Evolutionary conservation across 2,113 vertebrate species (phyloP), one percentile per base, ranked within the genome.

Genomic region (Nyctibius bracteatus): DNA sequence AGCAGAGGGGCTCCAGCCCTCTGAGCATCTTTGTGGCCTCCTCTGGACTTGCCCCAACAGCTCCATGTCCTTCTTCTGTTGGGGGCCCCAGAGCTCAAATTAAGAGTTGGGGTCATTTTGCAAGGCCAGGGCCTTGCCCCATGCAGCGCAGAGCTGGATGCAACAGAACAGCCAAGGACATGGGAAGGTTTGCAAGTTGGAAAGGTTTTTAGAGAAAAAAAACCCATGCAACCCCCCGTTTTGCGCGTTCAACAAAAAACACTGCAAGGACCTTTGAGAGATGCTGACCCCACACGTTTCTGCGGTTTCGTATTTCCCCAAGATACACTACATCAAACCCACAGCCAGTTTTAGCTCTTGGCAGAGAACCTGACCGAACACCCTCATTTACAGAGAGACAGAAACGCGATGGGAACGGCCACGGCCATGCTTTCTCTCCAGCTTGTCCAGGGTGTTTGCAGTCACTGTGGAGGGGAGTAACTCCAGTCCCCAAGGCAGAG

Each of bases 321-420:
- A 7, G 63, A 49, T 5, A 21, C 1, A 4, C 39, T 9, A n/a
- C 65, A 18, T 7, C 23, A 12, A 77, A 86, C 44, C n/a, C 52
- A 3, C 11, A n/a, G 62, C 18, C 21, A 22, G 18, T 14, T 59
- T 20, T 5, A 24, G 35, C 2, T 54, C 77, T 23, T 3, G 49
- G 37, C 51, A 37, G 39, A 46, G 77, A 65, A 81, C 3, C 6
- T 2, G 27, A 35, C 12, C 2, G 1, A 75, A 68, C 10, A 5
- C 10, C 68, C 23, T 65, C 39, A 9, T 58, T 24, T 14, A 28
- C 46, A 39, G 37, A 47, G 35, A 31, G 35, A 13, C 12, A 14
- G 57, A 54, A 47, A 3, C 0, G 7, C 5, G 31, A 55, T 1
- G 43, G 65, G 37, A 44, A 13, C 2, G 0, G 25, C 13, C 43